A percentile compares a stretch with the other conserved stretches of the same genome.
Conservation (phyloP, 2,797 vertebrate genomes). For the Melopsittacus undulatus region DNA sequence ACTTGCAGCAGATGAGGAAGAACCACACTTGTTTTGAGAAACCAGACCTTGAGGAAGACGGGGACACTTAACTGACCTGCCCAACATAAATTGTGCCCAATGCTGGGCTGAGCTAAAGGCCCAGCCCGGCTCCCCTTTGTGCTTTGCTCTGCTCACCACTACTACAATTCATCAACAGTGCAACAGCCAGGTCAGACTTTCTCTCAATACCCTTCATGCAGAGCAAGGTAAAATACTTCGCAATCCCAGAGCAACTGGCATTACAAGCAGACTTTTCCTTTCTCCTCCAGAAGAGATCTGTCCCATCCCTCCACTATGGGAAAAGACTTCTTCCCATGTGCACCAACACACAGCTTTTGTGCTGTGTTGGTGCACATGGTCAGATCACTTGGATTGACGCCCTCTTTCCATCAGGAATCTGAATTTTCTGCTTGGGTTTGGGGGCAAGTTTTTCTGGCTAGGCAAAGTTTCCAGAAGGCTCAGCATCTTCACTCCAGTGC, state of each 20-base stretch:
- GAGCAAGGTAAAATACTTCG: neutral
- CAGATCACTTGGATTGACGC: neutral
- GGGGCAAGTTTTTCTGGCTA: slow-evolving; percentile 27
- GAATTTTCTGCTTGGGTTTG: slow-evolving; percentile 2
- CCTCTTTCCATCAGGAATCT: neutral
- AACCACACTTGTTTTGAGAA: neutral
- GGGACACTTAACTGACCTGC: neutral
- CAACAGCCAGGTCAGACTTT: neutral
- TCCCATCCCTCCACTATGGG: neutral
- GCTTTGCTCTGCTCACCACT: neutral
- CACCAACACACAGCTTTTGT: neutral
- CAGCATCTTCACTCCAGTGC: slow-evolving; percentile 18
- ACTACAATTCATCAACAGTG: neutral
- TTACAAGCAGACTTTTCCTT: neutral
- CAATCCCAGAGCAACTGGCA: neutral
- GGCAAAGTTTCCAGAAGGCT: slow-evolving; percentile 49
- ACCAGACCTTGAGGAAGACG: neutral
- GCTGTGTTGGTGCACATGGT: neutral
- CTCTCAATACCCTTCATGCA: neutral
- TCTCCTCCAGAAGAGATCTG: neutral
- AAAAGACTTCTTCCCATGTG: neutral
- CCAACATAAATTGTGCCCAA: neutral
- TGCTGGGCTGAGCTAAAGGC: neutral
- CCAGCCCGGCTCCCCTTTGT: neutral
- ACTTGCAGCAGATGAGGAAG: neutral